Conservation (phyloP, 2,113 vertebrate species). For the Dasyprocta punctata region DNA sequence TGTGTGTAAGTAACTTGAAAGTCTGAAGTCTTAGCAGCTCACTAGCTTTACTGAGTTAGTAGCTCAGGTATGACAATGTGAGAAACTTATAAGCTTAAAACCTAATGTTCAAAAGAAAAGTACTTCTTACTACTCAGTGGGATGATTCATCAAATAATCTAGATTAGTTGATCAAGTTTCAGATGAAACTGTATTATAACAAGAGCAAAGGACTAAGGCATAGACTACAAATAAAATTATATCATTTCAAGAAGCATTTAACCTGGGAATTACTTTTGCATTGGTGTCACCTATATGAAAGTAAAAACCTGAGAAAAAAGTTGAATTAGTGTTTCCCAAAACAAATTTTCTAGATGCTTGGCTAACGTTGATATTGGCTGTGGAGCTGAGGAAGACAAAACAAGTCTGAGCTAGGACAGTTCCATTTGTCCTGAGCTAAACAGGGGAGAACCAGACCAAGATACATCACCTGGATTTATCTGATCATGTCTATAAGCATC, state of each 20-base stretch:
- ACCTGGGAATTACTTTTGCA: not conserved
- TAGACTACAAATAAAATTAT: constrained; percentile 44
- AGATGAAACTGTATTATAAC: not conserved
- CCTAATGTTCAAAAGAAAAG: constrained; percentile 32
- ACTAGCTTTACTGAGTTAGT: not conserved
- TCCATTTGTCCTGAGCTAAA: not conserved
- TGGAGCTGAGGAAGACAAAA: not conserved
- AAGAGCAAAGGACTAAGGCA: not conserved
- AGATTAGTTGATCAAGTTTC: constrained; percentile 54
- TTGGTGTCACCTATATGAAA: not conserved
- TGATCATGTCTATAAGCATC: not conserved
- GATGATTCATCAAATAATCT: not conserved
- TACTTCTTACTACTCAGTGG: not conserved
- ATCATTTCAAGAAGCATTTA: not conserved
- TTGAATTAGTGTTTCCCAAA: constrained; percentile 42
- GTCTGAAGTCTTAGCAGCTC: not conserved
- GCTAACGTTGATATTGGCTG: not conserved
- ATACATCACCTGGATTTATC: not conserved
- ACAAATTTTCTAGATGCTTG: constrained; percentile 52
- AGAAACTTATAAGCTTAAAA: not conserved
- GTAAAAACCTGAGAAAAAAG: constrained; percentile 30
- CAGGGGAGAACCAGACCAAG: not conserved
- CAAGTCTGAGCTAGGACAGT: not conserved
- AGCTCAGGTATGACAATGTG: not conserved
- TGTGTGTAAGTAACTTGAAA: not conserved